Evolutionary conservation across 2,888 invertebrate genomes (phyloP).

Genomic region (Clusia tigrina): DNA sequence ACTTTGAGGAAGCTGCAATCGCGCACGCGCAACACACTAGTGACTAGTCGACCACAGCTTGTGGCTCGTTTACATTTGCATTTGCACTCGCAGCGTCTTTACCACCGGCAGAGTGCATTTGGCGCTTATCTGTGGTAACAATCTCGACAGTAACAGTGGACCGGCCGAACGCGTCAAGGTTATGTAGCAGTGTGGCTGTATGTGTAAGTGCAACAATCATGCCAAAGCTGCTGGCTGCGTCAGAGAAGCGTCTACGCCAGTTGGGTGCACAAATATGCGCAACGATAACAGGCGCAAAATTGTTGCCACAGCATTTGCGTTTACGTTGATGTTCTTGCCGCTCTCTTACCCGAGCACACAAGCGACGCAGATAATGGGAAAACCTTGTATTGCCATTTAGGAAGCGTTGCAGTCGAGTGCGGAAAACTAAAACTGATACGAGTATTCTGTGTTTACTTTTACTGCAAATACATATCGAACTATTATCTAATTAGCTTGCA

Average conservation of each 20-base stretch:
- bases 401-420: too few relatives aligned
- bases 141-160: conserved; percentile 11
- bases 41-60: background rate
- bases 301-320: background rate
- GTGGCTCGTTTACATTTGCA: background rate
- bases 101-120: conserved; percentile 1
- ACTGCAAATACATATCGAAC: background rate
- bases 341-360: background rate
- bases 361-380: conserved; percentile 14
- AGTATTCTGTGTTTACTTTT: background rate
- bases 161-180: conserved; percentile 1
- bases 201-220: too few relatives aligned
- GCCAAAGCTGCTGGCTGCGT: background rate
- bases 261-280: background rate
- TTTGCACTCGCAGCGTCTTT: conserved; percentile 3
- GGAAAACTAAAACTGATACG: background rate
- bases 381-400: conserved; percentile 8
- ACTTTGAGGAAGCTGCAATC: background rate
- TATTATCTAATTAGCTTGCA: background rate
- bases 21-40: background rate
- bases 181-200: too few relatives aligned
- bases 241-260: background rate
- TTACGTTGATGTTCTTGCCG: background rate
- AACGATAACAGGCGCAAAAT: background rate
- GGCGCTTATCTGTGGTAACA: conserved; percentile 3